Evolutionary conservation across 2,113 vertebrate species (phyloP).

Genomic region (Synodontis membranacea): DNA sequence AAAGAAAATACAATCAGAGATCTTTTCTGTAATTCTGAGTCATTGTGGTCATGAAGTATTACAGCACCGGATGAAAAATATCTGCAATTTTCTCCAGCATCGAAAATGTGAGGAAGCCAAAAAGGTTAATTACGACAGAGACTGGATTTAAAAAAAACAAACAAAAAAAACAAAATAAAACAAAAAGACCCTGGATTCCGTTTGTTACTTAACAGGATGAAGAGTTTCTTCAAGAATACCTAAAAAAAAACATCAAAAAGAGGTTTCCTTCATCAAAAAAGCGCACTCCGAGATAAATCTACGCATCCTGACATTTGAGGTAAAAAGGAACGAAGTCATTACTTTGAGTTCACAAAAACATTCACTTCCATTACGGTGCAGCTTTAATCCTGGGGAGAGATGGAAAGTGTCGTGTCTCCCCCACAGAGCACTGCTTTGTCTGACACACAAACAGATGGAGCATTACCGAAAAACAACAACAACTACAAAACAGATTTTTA

Average conservation of each 20-base stretch:
- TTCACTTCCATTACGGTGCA: neutral
- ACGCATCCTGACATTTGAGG: neutral
- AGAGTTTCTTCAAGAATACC: neutral
- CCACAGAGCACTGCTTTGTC: neutral
- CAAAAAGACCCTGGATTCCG: too few relatives aligned
- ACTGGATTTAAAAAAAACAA: neutral
- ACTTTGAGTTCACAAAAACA: neutral
- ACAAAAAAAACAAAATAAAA: too few relatives aligned
- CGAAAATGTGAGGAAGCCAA: neutral
- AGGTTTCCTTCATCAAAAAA: neutral
- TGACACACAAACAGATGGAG: neutral
- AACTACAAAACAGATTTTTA: too few relatives aligned
- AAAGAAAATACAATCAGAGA: neutral
- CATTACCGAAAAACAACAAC: neutral
- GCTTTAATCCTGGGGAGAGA: neutral
- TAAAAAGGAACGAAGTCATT: neutral
- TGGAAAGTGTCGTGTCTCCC: neutral
- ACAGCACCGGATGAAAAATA: too few relatives aligned
- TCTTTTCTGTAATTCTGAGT: neutral
- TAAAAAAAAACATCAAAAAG: too few relatives aligned
- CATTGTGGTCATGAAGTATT: neutral
- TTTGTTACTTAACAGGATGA: neutral
- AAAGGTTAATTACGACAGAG: neutral
- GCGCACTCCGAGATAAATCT: neutral
- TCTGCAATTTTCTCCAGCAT: too few relatives aligned